phyloP scores from a whole-genome alignment of 2,797 vertebrate species.

The Melanotaenia trifasciata region DNA sequence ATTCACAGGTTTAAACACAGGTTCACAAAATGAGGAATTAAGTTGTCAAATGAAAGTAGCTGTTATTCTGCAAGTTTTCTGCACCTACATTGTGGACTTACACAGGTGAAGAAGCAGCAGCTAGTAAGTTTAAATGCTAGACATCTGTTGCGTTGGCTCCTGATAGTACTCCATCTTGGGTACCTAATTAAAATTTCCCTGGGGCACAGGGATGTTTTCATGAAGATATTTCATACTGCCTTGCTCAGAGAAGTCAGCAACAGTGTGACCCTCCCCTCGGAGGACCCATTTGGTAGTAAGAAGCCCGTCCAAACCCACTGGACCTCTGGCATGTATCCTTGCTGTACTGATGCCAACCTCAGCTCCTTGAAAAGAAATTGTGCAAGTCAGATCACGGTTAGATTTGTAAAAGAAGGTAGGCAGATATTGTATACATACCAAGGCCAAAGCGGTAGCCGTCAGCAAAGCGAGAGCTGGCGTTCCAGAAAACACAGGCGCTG shows the following conservation, averaged over 20 bases:
- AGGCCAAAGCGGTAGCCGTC: conserved; percentile 96
- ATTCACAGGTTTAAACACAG: conserved; percentile 19
- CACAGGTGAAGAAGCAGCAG: conserved; percentile 31
- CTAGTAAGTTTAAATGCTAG: conserved; percentile 10
- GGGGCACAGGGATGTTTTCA: conserved; percentile 91
- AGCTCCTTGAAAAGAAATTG: conserved; percentile 83
- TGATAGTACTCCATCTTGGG: conserved; percentile 10
- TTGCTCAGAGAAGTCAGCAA: conserved; percentile 95
- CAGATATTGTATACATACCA: conserved; percentile 75
- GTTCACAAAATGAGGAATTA: conserved; percentile 21
- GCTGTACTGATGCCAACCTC: conserved; percentile 98
- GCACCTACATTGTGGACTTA: conserved; percentile 11
- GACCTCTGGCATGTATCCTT: conserved; percentile 94
- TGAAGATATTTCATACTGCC: conserved; percentile 95
- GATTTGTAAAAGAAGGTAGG: background rate
- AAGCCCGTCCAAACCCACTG: conserved; percentile 95
- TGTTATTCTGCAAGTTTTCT: conserved; percentile 10
- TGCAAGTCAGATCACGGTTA: background rate
- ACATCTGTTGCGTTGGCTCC: conserved; percentile 19
- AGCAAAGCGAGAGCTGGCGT: conserved; percentile 93
- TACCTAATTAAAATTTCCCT: conserved; percentile 69
- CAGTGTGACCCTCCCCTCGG: conserved; percentile 91
- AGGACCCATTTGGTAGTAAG: conserved; percentile 97
- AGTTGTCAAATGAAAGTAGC: conserved; percentile 13
- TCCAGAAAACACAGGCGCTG: conserved; percentile 98